A percentile compares a stretch with the other conserved stretches of the same genome.
Conservation (phyloP, 1,140 invertebrate species). For the Ceratitis capitata region DNA sequence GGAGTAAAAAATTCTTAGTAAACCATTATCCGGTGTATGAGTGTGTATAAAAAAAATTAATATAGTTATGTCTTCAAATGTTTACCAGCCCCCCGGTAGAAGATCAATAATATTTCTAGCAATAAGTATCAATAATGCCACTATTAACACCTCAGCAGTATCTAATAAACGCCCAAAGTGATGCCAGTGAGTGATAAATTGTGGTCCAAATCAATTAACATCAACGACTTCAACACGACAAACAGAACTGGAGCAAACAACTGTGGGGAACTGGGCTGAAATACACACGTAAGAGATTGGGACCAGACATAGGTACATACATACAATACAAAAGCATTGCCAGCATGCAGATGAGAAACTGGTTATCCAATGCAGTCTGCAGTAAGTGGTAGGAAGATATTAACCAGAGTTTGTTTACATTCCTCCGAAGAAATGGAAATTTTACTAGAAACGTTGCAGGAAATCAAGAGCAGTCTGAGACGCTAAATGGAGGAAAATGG, state of each 20-base stretch:
- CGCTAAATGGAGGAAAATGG: neutral
- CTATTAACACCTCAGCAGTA: neutral
- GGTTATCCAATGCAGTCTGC: neutral
- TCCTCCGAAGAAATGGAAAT: neutral
- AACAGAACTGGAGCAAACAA: neutral
- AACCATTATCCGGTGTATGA: too few species aligned
- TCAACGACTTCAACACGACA: neutral
- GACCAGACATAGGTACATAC: neutral
- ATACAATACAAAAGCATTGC: neutral
- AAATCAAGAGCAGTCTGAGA: constrained; percentile 26
- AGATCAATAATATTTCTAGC: neutral
- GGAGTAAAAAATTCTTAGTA: too few species aligned
- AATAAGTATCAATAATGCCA: neutral
- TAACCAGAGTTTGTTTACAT: neutral
- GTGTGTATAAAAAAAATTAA: too few species aligned
- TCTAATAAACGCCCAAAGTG: neutral
- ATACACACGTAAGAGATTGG: neutral
- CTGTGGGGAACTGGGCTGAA: neutral
- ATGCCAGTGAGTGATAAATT: constrained; percentile 4
- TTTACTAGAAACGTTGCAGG: neutral
- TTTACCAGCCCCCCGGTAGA: too few species aligned
- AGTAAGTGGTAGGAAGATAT: neutral
- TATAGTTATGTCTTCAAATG: too few species aligned
- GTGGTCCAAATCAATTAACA: constrained; percentile 29
- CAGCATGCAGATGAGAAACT: neutral